Base-by-base conservation (phyloP, 2,888 invertebrate species). In the Phlogophora meticulosa region DNA sequence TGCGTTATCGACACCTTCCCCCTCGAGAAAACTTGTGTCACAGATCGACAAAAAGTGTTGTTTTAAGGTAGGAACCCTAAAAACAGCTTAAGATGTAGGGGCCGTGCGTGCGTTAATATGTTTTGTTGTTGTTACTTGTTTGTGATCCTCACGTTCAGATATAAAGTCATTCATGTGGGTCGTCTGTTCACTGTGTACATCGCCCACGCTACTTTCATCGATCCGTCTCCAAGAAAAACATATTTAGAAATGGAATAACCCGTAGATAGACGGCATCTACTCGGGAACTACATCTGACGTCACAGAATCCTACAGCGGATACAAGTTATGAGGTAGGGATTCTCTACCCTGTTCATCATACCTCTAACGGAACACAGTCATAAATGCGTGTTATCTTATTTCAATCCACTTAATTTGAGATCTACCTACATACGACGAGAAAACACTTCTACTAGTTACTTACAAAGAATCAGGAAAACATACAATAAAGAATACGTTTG, bases 151-250 rank as follows among this genome's bases (percentile, higher is more conserved):
- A 49, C 55, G 28, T 63, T 64, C 24, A 55, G 55, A 58, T 40
- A 63, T 55, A 58, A 62, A 55, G 49, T 59, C 53, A 73, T 73
- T 61, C 43, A 78, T 65, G 40, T 65, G 49, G 68, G 61, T 73
- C 74, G 67, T 38, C 61, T 49, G 56, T 45, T 49, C 45, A 46
- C 32, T 22, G 42, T 46, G 48, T 36, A 48, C 40, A 53, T 22
- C 45, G 24, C 74, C 45, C 42, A 73, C 61, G 40, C 28, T 17
- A 57, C 49, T 67, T 51, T 67, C 57, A 74, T 74, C 53, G 67
- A 73, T 67, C 65, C 17, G 42, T 56, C 66, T 66, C 67, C 28
- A 55, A 78, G 74, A 75, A 78, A 75, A 67, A 43, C 32, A 55
- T 49, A 57, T 46, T 42, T 49, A 43, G 24, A 42, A 61, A 49